These are phyloP conservation scores for Caenorhabditis panamensis DNA, from an alignment of 2,888 invertebrate species.

Conservation along the genomic window DNA sequence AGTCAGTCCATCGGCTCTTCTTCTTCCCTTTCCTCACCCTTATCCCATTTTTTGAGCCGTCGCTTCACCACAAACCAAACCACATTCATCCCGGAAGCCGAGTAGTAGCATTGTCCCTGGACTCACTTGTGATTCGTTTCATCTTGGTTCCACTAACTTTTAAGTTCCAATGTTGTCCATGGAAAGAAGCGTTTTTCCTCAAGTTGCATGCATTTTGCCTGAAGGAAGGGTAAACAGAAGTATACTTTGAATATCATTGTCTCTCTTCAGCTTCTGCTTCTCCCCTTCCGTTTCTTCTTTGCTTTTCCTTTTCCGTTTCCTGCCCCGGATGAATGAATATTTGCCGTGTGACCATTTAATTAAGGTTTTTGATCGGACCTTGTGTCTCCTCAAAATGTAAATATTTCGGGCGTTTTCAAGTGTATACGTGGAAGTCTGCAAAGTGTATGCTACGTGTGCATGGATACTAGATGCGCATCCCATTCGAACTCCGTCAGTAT, in stretches of 20 bases:
- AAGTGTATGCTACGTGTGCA: constrained; percentile 7
- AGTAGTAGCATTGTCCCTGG: constrained; percentile 36
- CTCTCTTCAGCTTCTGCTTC: background rate
- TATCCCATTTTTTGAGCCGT: constrained; percentile 34
- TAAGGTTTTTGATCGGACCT: constrained; percentile 58
- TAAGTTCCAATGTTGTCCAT: constrained; percentile 37
- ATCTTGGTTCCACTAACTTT: constrained; percentile 20
- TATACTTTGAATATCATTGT: constrained; percentile 56
- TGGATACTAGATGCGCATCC: background rate
- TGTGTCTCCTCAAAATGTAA: constrained; percentile 50
- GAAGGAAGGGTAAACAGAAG: constrained; percentile 45
- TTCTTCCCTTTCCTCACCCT: constrained; percentile 24
- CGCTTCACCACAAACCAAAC: constrained; percentile 30
- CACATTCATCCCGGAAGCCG: constrained; percentile 21
- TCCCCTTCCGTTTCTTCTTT: constrained; percentile 15
- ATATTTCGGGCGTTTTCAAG: constrained; percentile 31
- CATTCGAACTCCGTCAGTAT: background rate
- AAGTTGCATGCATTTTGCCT: constrained; percentile 12
- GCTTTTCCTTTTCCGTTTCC: constrained; percentile 17
- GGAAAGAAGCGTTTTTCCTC: constrained; percentile 5
- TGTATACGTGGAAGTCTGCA: constrained; percentile 11
- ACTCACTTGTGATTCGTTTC: constrained; percentile 31
- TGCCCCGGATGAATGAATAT: constrained; percentile 23
- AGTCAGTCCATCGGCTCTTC: constrained; percentile 19
- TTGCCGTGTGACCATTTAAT: constrained; percentile 55